Conservation (phyloP, 2,113 vertebrate genomes). For the Nycticorax nycticorax region DNA sequence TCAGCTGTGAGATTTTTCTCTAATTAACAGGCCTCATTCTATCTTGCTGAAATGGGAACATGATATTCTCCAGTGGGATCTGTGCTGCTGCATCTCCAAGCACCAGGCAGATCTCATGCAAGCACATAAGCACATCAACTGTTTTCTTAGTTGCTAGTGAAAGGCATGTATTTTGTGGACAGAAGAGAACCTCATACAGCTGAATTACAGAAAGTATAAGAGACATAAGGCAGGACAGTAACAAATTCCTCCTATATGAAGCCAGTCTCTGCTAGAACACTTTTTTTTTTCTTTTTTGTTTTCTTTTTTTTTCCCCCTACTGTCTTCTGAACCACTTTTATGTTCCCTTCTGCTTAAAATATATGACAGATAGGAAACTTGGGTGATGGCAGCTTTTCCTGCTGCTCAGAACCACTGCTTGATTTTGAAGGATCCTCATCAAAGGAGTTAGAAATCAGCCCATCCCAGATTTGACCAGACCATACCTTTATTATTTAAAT, state of each 20-base stretch:
- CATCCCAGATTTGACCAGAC: background rate
- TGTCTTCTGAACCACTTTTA: background rate
- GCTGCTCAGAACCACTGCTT: background rate
- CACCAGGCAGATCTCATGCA: background rate
- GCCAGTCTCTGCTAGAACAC: background rate
- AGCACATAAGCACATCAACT: background rate
- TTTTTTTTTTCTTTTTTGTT: background rate
- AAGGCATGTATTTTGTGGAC: background rate
- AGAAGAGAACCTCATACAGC: accelerated
- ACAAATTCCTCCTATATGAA: background rate
- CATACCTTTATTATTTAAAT: background rate
- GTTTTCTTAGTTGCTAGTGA: background rate
- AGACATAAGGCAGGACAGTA: background rate
- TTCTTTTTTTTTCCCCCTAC: accelerated
- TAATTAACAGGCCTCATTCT: background rate
- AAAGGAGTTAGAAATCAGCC: background rate
- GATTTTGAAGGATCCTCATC: background rate
- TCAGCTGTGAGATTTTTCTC: background rate
- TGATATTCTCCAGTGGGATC: background rate
- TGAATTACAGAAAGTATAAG: background rate
- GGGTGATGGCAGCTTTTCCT: background rate
- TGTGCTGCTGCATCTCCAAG: background rate
- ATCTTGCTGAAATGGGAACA: background rate
- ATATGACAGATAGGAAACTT: background rate
- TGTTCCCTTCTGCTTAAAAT: background rate